Base-by-base conservation (phyloP, 2,888 invertebrate species). In the Cryptosula pallasiana region DNA sequence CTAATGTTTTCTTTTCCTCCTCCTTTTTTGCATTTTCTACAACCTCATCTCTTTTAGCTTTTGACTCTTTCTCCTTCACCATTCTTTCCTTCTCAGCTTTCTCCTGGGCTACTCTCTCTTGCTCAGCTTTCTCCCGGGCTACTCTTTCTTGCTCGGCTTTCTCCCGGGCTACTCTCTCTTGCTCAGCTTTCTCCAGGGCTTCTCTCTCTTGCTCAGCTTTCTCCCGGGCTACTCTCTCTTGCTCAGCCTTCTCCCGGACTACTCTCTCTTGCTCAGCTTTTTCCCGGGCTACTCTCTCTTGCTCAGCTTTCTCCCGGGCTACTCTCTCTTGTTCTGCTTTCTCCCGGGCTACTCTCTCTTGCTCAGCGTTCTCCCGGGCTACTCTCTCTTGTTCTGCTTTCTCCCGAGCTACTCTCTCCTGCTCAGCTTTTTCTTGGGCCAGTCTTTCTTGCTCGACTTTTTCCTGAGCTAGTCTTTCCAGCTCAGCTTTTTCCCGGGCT, bases 181-280 rank as follows among this genome's bases (percentile, higher is more conserved):
- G n/a, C n/a, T n/a, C n/a, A n/a, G n/a, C n/a, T n/a, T n/a, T n/a
- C n/a, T n/a, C n/a, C n/a, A n/a, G n/a, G n/a, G n/a, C 63, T 63
- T 63, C 32, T 63, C 32, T 63, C 63, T 63, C 63, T 13, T 63
- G 16, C 34, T 63, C 63, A 29, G 63, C 63, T 32, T 32, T 25
- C n/a, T 63, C 32, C 34, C n/a, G 20, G 13, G 20, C 63, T 9
- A 63, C 1, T 27, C 63, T 2, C 32, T 63, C 63, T 63, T 63
- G 29, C 32, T 63, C 63, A 32, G 63, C 63, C n/a, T 32, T 63
- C 13, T 27, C 63, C 13, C 34, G 25, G 2, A 2, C 63, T 29
- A 34, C 27, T n/a, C 34, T 63, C 27, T 63, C 63, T 34, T 63
- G 29, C 9, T 27, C 63, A 13, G 63, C 63, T n/a, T 27, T 34